Evolutionary conservation across 2,113 vertebrate species (phyloP), one percentile per base, ranked within the genome.

Genomic region (Nicator chloris): DNA sequence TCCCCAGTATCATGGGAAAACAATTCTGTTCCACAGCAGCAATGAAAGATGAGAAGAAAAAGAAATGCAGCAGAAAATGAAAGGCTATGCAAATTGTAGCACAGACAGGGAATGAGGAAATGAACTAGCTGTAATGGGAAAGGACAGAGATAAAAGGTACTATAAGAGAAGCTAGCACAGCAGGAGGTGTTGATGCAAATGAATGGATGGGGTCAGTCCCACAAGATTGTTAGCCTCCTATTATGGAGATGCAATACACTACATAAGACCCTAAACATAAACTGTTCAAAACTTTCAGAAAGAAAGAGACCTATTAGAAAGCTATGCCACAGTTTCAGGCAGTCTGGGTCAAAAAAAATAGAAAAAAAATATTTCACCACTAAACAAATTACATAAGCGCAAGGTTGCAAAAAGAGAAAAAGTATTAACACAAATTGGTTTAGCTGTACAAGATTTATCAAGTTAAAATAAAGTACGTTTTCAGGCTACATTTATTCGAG

Each of bases 391-490:
- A 94, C n/a, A 65, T 81, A 95, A 83, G 51, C 21, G 11, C 87
- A 95, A 96, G 73, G 59, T 87, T 95, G 87, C 88, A 96, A 79
- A 86, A 95, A 75, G 69, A 31, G 77, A 60, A 86, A 17, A 93
- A 72, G 30, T 54, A 96, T 93, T 81, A 95, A 82, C 86, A 94
- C 90, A 95, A 95, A 96, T 92, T 95, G 66, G 82, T 90, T 97
- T 95, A 97, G 93, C 71, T 95, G 53, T 66, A 86, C n/a, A 91
- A 94, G 90, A 94, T 94, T 79, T 92, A 97, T 94, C 88, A 96
- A 84, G 86, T 96, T 96, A 97, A 82, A 97, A 95, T 91, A 94
- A 95, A 96, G 66, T 54, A 54, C 80, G 83, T 90, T 97, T 95
- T 92, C 92, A 94, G 95, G 93, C 84, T 94, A 76, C 82, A 39